Evolutionary conservation across 2,888 invertebrate species (phyloP).

Genomic region (Meiosimyza platycephala): DNA sequence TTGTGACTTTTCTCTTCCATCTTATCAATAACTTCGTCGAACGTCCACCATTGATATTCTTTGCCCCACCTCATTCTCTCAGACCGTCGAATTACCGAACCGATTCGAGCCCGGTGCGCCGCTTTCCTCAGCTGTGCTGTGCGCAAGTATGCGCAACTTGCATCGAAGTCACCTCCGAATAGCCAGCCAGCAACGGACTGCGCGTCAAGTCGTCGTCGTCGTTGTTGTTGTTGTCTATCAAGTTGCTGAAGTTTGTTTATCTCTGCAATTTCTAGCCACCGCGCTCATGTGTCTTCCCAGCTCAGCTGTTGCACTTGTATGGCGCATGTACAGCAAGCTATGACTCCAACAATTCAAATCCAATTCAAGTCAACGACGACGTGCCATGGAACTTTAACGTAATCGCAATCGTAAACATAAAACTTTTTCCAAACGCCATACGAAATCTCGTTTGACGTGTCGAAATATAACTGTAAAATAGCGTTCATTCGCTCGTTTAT

Average conservation of each 20-base stretch:
- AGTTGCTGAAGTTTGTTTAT: too few species aligned
- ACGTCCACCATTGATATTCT: neutral
- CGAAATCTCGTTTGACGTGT: constrained; percentile 43
- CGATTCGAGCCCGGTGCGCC: neutral
- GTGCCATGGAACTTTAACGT: neutral
- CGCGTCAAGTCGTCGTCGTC: neutral
- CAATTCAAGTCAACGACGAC: too few species aligned
- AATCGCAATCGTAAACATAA: constrained; percentile 33
- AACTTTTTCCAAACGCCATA: constrained; percentile 30
- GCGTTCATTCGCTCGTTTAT: neutral
- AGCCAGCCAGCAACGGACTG: constrained; percentile 27
- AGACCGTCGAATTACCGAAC: neutral
- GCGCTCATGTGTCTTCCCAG: neutral
- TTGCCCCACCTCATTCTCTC: too few species aligned
- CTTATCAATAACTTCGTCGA: constrained; percentile 18
- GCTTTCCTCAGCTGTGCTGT: neutral
- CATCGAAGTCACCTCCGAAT: constrained; percentile 23
- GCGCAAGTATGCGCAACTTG: constrained; percentile 11
- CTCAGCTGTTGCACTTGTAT: neutral
- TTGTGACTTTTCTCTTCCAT: constrained; percentile 43
- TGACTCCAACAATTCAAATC: too few species aligned
- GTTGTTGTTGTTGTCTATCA: too few species aligned
- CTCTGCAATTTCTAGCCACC: too few species aligned
- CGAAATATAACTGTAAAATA: constrained; percentile 43
- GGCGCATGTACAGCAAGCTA: too few species aligned